Evolutionary conservation across 64 coral and sea anemone species (phyloP).

Genomic region (Orbicella faveolata): DNA sequence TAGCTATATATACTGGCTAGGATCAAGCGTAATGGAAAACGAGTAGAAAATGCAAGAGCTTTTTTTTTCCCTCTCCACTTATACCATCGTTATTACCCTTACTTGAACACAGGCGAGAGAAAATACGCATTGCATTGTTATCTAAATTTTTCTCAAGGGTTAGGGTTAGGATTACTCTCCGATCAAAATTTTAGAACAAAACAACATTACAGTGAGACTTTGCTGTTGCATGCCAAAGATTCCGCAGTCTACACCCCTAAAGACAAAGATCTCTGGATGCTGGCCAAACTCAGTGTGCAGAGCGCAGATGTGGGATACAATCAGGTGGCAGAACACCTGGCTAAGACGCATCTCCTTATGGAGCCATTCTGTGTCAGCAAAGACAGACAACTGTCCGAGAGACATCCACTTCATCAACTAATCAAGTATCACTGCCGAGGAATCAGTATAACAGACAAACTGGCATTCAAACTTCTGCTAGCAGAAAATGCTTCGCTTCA

Average conservation of each 20-base stretch:
- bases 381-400: constrained; percentile 43
- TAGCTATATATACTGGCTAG: no score
- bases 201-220: not conserved
- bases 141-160: no score
- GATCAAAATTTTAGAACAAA: not conserved
- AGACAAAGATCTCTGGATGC: constrained; percentile 42
- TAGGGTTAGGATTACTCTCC: not conserved
- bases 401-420: constrained; percentile 42
- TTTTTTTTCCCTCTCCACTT: no score
- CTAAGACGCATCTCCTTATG: constrained; percentile 29
- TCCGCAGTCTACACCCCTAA: constrained; percentile 50
- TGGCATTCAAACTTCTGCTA: not conserved
- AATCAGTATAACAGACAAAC: constrained; percentile 22
- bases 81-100: no score
- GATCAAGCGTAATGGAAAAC: no score
- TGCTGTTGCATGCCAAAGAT: not conserved
- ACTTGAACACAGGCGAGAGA: no score
- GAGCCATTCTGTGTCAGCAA: constrained; percentile 50
- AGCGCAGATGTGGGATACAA: constrained; percentile 21
- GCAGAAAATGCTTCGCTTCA: not conserved
- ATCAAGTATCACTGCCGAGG: constrained; percentile 59
- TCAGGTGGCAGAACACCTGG: constrained; percentile 44
- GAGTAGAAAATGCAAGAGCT: no score
- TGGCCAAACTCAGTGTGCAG: constrained; percentile 58
- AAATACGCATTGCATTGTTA: no score